Percentiles rank a stretch among this genome's conserved stretches.
phyloP scores from a whole-genome alignment of 2,113 vertebrate genomes.

The Oceanites oceanicus region DNA sequence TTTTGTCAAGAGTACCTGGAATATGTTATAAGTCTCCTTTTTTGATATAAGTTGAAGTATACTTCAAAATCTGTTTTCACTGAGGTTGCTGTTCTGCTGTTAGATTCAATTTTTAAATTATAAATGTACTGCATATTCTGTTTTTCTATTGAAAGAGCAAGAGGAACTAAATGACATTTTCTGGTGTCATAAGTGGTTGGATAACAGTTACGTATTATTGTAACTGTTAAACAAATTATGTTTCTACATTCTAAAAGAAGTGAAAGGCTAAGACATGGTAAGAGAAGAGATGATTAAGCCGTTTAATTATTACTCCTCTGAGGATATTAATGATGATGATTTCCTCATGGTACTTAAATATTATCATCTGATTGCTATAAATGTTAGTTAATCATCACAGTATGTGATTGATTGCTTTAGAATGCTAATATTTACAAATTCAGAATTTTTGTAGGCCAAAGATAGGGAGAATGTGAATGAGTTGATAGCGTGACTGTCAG shows the following conservation, averaged over 20 bases:
- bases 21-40: background rate
- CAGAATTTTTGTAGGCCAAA: background rate
- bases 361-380: background rate
- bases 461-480: background rate
- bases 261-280: background rate
- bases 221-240: no score
- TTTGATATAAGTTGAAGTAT: background rate
- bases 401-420: background rate
- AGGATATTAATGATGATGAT: background rate
- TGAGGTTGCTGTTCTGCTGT: background rate
- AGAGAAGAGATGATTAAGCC: background rate
- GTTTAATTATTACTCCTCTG: background rate
- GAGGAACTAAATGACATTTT: background rate
- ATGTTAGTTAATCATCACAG: background rate
- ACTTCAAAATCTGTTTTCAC: background rate
- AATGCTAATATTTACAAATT: background rate
- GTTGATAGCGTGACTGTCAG: background rate
- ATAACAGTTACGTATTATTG: background rate
- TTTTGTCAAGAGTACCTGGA: background rate
- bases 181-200: background rate
- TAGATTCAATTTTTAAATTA: background rate
- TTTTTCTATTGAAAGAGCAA: background rate
- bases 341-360: background rate
- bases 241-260: background rate
- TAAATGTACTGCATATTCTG: background rate